Evolutionary conservation across 2,113 vertebrate species (phyloP), one percentile per base, ranked within the genome.

Genomic region (Phylloscopus trochiloides): DNA sequence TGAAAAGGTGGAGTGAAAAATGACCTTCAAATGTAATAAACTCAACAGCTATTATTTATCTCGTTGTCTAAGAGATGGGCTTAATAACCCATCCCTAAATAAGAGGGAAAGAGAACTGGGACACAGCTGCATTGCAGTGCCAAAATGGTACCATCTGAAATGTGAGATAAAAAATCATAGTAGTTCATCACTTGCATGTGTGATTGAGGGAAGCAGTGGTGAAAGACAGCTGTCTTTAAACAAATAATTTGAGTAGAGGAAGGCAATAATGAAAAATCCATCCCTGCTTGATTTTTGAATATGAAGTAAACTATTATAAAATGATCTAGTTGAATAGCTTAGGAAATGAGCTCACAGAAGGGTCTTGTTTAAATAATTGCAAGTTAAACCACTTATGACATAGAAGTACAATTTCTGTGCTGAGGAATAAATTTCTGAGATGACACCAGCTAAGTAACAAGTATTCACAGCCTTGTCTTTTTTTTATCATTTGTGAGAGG

Each of bases 11-110:
- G 58, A 59, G 57, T 80, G 86, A 93, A 94, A 96, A 95, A 97
- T 82, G 40, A 94, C 89, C 93, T 97, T 97, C 61, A 90, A 45
- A 92, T 91, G 79, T 45, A 93, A 89, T 88, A 95, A 94, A 88
- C 65, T 87, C 42, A 82, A 85, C n/a, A 82, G 59, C 85, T 95
- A 34, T 86, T 96, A 94, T 91, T 97, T 97, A 90, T 90, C 58
- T 94, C 86, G 34, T 86, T 94, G 83, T 92, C 36, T 71, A 86
- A 86, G 21, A 92, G 80, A 72, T 3, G 40, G 40, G 43, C 28
- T 45, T 94, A 96, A 86, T 90, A 96, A 84, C 36, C 59, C 45
- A 43, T 92, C 93, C 89, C 65, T 90, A 90, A 96, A 70, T 57
- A 91, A 47, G 59, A 78, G 17, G 31, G 10, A 61, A 54, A 54